A percentile compares a stretch with the other conserved stretches of the same genome.
Evolutionary conservation across 2,888 invertebrate genomes (phyloP).

Genomic region (Eupithecia subfuscata): DNA sequence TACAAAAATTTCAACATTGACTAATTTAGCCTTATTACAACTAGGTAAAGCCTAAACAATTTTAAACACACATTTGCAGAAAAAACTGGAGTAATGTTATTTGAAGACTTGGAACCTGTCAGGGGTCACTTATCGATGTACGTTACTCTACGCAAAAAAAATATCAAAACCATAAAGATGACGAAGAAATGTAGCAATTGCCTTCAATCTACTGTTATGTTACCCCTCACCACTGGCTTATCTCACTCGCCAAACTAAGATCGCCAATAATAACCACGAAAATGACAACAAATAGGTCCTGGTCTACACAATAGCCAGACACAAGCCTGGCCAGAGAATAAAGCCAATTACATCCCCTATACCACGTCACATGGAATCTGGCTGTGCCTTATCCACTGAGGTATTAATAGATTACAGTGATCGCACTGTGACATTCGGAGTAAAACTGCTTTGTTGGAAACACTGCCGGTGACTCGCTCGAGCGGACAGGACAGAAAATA

Average conservation of each 20-base stretch:
- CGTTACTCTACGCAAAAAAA: not conserved
- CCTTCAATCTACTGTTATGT: not conserved
- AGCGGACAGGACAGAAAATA: not conserved
- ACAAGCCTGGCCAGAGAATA: conserved; percentile 24
- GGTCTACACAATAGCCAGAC: conserved; percentile 17
- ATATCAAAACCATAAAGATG: not conserved
- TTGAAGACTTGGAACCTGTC: not conserved
- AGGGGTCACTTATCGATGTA: no score
- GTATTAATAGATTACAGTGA: conserved; percentile 18
- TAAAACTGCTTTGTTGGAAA: conserved; percentile 3
- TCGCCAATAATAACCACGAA: conserved; percentile 10
- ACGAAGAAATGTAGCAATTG: not conserved
- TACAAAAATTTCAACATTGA: no score
- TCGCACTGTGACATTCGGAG: conserved; percentile 4
- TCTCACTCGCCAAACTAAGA: conserved; percentile 9
- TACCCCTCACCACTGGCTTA: not conserved
- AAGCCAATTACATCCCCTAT: conserved; percentile 33
- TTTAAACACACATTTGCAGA: no score
- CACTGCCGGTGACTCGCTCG: not conserved
- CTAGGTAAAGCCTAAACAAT: no score
- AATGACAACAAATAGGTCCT: conserved; percentile 2
- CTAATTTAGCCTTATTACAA: no score
- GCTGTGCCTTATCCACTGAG: conserved; percentile 18
- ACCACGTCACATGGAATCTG: conserved; percentile 22
- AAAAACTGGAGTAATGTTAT: no score